Conservation (phyloP, 2,113 vertebrate species). For the Sceloporus undulatus region DNA sequence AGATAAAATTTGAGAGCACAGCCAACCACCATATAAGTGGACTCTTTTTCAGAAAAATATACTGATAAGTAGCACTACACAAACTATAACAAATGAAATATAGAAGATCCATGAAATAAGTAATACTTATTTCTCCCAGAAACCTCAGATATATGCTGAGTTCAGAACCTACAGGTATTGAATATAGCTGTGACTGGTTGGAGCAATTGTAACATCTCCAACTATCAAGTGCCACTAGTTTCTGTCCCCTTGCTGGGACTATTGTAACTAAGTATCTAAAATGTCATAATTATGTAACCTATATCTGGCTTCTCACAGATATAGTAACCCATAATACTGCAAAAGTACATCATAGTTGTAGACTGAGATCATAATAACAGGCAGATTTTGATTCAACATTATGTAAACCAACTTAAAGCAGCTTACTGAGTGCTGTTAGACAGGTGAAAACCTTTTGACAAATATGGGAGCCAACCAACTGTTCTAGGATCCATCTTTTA, state of each 20-base stretch:
- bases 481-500: too few relatives aligned
- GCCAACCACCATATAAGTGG: background rate
- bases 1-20: slow-evolving; percentile 18
- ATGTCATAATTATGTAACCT: background rate
- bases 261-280: background rate
- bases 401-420: background rate
- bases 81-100: background rate
- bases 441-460: background rate
- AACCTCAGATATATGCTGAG: background rate
- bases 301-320: too few relatives aligned
- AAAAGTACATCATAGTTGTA: too few relatives aligned
- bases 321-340: background rate
- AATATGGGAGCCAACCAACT: background rate
- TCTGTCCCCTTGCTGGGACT: background rate
- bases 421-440: background rate
- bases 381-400: background rate
- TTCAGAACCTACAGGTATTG: background rate
- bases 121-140: background rate
- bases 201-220: background rate
- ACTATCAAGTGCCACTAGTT: background rate
- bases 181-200: background rate
- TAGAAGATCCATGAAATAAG: background rate
- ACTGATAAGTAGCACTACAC: background rate
- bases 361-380: background rate
- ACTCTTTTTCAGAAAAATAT: background rate